These are phyloP conservation scores for Bubalus kerabau DNA, from an alignment of 2,113 vertebrate species.

Conservation along the genomic window DNA sequence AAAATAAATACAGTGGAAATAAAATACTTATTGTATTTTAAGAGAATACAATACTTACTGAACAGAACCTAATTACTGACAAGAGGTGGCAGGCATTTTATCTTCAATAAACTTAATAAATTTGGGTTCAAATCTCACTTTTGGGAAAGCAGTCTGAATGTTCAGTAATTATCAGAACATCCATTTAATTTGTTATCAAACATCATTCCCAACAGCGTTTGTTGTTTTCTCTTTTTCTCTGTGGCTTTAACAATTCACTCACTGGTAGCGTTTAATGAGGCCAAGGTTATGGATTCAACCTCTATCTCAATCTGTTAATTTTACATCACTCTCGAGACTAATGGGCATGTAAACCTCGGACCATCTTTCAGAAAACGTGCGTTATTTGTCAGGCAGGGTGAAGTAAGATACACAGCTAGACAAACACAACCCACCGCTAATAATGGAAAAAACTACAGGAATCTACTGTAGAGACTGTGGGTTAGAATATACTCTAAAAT, in stretches of 20 bases:
- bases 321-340: background rate
- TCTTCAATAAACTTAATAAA: background rate
- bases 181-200: background rate
- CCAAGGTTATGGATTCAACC: background rate
- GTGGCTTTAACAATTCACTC: background rate
- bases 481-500: no score
- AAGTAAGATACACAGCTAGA: background rate
- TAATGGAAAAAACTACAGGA: no score
- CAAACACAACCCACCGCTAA: background rate
- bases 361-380: background rate
- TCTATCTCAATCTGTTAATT: background rate
- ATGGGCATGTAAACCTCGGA: background rate
- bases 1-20: background rate
- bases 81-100: background rate
- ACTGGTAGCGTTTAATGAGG: background rate
- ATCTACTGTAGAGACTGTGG: no score
- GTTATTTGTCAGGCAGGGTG: background rate
- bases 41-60: background rate
- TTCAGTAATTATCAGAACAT: background rate
- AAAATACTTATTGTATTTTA: background rate
- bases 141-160: background rate
- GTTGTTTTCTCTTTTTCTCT: background rate
- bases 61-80: background rate
- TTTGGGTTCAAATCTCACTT: background rate
- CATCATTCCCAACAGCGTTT: background rate